A percentile compares a stretch with the other conserved stretches of the same genome.
These are phyloP conservation scores for Podotricha telesiphe DNA, from an alignment of 2,888 invertebrate species.

Conservation along the genomic window DNA sequence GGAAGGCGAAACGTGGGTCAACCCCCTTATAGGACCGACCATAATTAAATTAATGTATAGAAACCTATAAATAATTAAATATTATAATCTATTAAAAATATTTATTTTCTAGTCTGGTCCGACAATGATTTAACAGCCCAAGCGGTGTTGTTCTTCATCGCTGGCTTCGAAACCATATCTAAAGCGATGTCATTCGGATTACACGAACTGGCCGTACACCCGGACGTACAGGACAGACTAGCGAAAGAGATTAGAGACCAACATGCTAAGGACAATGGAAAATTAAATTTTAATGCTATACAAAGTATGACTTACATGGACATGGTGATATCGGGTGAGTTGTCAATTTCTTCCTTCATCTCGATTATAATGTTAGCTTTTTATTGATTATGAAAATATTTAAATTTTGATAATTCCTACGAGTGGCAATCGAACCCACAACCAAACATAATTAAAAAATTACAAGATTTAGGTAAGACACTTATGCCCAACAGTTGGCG, in stretches of 20 bases:
- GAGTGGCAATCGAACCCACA: no score
- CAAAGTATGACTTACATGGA: constrained; percentile 81
- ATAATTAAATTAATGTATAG: no score
- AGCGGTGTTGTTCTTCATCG: constrained; percentile 75
- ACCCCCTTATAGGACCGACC: no score
- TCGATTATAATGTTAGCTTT: no score
- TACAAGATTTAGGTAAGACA: no score
- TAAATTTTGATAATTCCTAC: no score
- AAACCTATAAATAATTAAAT: no score
- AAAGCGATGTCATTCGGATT: constrained; percentile 69
- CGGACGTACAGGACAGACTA: constrained; percentile 77
- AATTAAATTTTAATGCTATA: constrained; percentile 69
- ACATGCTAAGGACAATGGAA: constrained; percentile 57
- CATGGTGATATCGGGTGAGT: constrained; percentile 76
- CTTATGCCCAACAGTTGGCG: no score
- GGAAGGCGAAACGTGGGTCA: no score
- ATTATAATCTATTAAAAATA: neutral
- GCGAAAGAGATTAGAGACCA: constrained; percentile 75
- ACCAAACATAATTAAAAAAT: no score
- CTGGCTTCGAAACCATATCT: constrained; percentile 74
- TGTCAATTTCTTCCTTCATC: no score
- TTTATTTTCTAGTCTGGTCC: constrained; percentile 49
- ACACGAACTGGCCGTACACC: constrained; percentile 80
- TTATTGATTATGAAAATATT: no score
- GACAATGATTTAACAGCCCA: constrained; percentile 64